Conservation (phyloP, 2,888 invertebrate species). For the Marronus borbonicus region DNA sequence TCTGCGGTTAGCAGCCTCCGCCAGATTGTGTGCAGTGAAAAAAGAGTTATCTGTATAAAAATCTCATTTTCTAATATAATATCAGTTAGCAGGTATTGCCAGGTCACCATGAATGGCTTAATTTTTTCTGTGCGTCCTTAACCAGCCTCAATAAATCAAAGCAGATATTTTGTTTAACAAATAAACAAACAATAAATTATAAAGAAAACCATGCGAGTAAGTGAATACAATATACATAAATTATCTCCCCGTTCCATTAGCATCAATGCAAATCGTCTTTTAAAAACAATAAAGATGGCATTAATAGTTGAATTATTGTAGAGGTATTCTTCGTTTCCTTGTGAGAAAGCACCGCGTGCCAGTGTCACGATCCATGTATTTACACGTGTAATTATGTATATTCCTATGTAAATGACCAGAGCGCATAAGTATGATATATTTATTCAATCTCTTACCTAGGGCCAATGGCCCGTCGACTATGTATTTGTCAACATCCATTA, state of each 20-base stretch:
- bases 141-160: not conserved
- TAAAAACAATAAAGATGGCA: slow-evolving; percentile 37
- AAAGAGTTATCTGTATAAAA: not conserved
- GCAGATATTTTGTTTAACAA: not conserved
- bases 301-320: slow-evolving; percentile 22
- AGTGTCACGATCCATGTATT: slow-evolving; percentile 56
- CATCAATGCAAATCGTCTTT: slow-evolving; percentile 15
- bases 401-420: slow-evolving; percentile 57
- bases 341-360: slow-evolving; percentile 51
- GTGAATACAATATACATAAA: not conserved
- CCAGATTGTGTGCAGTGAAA: not conserved
- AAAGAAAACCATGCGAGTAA: not conserved
- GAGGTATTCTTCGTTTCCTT: slow-evolving; percentile 33
- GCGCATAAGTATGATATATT: slow-evolving; percentile 57
- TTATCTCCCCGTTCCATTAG: slow-evolving; percentile 4
- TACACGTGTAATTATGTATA: slow-evolving; percentile 59
- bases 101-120: no score
- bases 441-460: slow-evolving; percentile 53
- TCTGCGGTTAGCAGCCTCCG: not conserved
- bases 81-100: not conserved
- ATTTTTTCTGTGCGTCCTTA: not conserved
- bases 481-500: slow-evolving; percentile 59
- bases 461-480: slow-evolving; percentile 51
- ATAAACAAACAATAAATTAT: slow-evolving; percentile 7
- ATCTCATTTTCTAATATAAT: not conserved